Base-by-base conservation (phyloP, 30 jellyfish, hydroid and myxozoan genomes). In the Aurelia sp. region DNA sequence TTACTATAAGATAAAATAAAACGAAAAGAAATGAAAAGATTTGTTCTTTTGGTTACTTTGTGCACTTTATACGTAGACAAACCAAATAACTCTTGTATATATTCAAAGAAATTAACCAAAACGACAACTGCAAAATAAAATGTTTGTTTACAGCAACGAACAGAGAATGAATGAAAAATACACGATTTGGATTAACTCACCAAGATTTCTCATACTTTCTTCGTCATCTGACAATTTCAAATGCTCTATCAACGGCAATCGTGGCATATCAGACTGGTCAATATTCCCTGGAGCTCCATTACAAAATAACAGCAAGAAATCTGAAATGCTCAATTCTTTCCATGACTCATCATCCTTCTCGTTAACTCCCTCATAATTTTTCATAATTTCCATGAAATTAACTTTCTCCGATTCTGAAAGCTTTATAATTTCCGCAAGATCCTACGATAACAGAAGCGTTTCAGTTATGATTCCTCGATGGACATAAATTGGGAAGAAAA, bases 211-310 rank as follows among this genome's bases (percentile, higher is more conserved):
- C 27, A 44, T 18, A n/a, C 53, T 13, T 4, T 40, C 22, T 13
- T 31, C 35, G 23, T 63, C 73, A 33, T 78, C 89, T 20, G 79
- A 12, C 18, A 62, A 27, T 41, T 66, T 37, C 79, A 78, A 37
- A 15, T 13, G 52, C 21, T 61, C 66, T 3, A 13, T 31, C 8
- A 66, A 41, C n/a, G 76, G 79, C 30, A 35, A 23, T 41, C 89
- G 44, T n/a, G 89, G 89, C 7, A 63, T 78, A 10, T 78, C 89
- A 18, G 71, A 60, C 61, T 76, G 87, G 35, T 47, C 41, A 27
- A 55, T 41, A 41, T 50, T 61, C 16, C 60, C 89, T 30, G 57
- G n/a, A 9, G 60, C 0, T 3, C 51, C 79, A 63, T 17, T 13
- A 1, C 66, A 41, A 23, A 78, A 78, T 53, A 78, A 27, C n/a